Evolutionary conservation across 23 tunicate genomes (phyloP).

Genomic region (Botrylloides violaceus): DNA sequence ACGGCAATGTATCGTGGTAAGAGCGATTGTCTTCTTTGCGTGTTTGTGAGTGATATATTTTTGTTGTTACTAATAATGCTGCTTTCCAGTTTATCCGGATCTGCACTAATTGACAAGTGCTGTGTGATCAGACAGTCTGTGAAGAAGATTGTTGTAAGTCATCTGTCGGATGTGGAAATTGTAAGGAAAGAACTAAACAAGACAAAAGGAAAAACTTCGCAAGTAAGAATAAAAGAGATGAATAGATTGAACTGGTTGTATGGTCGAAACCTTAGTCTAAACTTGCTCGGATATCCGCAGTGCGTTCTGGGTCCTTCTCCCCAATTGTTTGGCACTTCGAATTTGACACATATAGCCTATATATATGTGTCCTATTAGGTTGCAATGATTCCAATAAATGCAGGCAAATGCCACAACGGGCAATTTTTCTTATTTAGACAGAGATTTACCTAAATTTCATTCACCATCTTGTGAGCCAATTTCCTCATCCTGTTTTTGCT

Average conservation of each 20-base stretch:
- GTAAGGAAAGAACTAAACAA: constrained; percentile 38
- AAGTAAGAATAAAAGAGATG: no score
- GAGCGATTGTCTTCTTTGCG: background rate
- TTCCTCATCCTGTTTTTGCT: constrained; percentile 86
- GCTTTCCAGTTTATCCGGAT: constrained; percentile 8
- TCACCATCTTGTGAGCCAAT: constrained; percentile 47
- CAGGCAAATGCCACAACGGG: background rate
- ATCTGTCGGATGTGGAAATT: constrained; percentile 31
- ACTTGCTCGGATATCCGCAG: no score
- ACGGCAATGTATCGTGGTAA: constrained; percentile 50
- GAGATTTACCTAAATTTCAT: constrained; percentile 54
- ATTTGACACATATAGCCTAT: no score
- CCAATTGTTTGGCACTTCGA: no score
- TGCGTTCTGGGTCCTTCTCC: no score
- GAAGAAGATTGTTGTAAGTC: constrained; percentile 29
- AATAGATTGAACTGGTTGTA: no score
- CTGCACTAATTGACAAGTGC: constrained; percentile 23
- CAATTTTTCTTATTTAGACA: constrained; percentile 31
- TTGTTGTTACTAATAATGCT: background rate
- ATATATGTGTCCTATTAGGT: no score
- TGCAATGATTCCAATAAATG: no score
- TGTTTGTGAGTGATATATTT: background rate
- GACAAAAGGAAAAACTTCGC: constrained; percentile 50
- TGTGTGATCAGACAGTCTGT: constrained; percentile 39
- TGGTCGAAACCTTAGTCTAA: no score